Evolutionary conservation across 2,888 invertebrate species (phyloP).

Genomic region (Chaitophorus viminalis): DNA sequence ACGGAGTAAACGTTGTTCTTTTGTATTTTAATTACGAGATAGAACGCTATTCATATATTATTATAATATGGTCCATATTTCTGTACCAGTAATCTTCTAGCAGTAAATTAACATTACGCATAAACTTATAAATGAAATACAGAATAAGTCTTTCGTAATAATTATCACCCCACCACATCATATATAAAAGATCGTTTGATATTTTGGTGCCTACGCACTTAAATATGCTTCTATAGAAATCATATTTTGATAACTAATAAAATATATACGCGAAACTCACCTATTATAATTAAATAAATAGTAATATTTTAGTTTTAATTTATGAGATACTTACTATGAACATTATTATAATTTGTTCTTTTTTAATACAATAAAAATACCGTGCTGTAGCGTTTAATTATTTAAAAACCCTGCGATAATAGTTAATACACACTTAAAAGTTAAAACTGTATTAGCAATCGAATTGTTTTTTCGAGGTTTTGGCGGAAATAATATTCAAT

Average conservation of each 20-base stretch:
- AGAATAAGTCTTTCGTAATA: not conserved
- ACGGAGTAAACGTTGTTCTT: constrained; percentile 2
- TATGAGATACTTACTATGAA: not conserved
- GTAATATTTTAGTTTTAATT: not conserved
- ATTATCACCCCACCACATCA: not conserved
- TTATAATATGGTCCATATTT: not conserved
- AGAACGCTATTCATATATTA: not conserved
- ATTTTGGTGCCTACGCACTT: not conserved
- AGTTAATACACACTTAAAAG: not conserved
- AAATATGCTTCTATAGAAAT: not conserved
- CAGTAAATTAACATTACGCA: not conserved
- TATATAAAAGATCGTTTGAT: no score
- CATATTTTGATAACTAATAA: not conserved
- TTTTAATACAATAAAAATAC: not conserved
- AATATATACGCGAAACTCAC: not conserved
- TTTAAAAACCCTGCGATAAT: not conserved
- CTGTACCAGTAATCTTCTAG: not conserved
- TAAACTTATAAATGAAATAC: not conserved
- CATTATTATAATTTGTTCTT: not conserved
- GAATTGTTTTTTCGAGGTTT: not conserved
- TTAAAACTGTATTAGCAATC: not conserved
- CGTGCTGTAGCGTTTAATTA: not conserved
- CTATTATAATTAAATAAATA: not conserved
- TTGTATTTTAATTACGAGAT: not conserved
- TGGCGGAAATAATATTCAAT: not conserved